Evolutionary conservation across 2,888 invertebrate species (phyloP).

Genomic region (Serrognathus titanus): DNA sequence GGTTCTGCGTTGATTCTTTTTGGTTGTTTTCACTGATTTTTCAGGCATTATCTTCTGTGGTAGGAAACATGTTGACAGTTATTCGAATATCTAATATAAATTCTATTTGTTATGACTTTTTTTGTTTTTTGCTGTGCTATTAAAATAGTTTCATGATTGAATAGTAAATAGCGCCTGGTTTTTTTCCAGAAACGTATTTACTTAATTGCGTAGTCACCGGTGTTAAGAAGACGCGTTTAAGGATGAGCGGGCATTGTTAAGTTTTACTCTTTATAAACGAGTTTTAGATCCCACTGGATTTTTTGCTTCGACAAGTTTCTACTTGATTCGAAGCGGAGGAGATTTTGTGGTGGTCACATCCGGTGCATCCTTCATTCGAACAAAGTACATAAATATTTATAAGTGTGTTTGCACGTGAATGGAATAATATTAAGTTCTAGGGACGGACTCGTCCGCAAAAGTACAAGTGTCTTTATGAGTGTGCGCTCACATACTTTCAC

Average conservation of each 20-base stretch:
- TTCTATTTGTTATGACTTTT: no score
- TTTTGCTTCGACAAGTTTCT: slow-evolving; percentile 16
- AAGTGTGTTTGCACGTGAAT: slow-evolving; percentile 18
- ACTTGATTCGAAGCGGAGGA: slow-evolving; percentile 9
- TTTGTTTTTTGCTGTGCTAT: no score
- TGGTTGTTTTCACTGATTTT: no score
- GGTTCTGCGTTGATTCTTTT: no score
- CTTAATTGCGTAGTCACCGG: no score
- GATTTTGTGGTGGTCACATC: slow-evolving; percentile 22
- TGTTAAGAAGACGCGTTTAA: no score
- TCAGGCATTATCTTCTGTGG: no score
- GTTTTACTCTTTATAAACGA: slow-evolving; percentile 18
- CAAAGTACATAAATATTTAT: slow-evolving; percentile 32
- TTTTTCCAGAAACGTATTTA: no score
- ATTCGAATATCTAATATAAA: no score
- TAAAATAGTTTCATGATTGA: no score
- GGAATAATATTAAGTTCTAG: slow-evolving; percentile 19
- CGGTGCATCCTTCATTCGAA: slow-evolving; percentile 28
- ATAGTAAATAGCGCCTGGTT: no score
- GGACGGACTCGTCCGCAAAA: neutral
- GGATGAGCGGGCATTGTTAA: slow-evolving; percentile 6
- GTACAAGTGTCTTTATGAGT: neutral
- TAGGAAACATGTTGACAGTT: no score
- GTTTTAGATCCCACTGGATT: slow-evolving; percentile 12
- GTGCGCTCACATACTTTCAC: neutral